Evolutionary conservation across 2,888 invertebrate genomes (phyloP).

Genomic region (Ophioninae sp.): DNA sequence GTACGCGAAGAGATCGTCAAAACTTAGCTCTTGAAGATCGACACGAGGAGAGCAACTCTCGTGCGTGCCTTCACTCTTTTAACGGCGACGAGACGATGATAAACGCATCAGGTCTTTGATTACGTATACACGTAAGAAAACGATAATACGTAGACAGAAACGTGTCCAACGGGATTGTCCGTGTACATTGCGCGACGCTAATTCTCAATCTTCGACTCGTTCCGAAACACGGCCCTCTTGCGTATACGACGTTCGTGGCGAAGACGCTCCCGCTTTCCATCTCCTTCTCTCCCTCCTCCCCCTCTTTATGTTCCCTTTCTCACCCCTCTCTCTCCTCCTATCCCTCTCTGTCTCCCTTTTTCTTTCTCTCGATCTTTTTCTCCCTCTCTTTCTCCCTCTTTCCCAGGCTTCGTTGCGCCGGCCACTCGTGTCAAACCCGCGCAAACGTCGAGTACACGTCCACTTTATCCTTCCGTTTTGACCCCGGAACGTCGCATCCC

Average conservation of each 20-base stretch:
- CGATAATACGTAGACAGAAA: not conserved
- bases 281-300: no score
- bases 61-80: constrained; percentile 48
- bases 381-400: not conserved
- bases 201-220: constrained; percentile 63
- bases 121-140: constrained; percentile 13
- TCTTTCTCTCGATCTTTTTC: no score
- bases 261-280: no score
- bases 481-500: not conserved
- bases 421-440: not conserved
- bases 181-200: constrained; percentile 57
- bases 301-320: no score
- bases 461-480: not conserved
- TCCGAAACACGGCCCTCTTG: constrained; percentile 65
- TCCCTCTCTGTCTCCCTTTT: no score
- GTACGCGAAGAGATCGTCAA: constrained; percentile 1
- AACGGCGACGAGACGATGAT: constrained; percentile 38
- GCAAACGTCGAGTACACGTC: not conserved
- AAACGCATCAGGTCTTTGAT: constrained; percentile 47
- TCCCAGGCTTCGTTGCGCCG: not conserved
- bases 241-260: constrained; percentile 47
- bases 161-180: constrained; percentile 21
- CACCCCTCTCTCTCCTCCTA: no score
- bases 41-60: constrained; percentile 55
- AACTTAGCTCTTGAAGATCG: constrained; percentile 12